Percentiles rank a stretch among this genome's conserved stretches.
phyloP scores from a whole-genome alignment of 2,113 vertebrate genomes.

The Lichenostomus cassidix region DNA sequence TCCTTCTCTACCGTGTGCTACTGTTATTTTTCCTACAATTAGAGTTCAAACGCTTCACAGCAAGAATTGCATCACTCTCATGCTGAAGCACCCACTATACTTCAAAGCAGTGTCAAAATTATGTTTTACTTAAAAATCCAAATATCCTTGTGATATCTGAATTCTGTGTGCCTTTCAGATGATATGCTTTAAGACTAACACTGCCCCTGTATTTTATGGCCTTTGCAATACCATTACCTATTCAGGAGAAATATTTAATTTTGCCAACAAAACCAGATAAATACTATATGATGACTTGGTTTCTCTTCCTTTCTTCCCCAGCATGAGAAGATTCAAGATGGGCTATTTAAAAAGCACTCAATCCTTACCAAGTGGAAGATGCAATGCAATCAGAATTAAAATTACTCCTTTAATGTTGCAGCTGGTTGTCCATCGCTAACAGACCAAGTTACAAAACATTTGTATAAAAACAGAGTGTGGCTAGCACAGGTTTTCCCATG shows the following conservation, averaged over 20 bases:
- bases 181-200: not conserved
- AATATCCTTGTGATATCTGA: not conserved
- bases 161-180: not conserved
- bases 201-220: not conserved
- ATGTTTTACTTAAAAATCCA: not conserved
- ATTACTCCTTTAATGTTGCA: not conserved
- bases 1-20: not conserved
- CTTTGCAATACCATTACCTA: not conserved
- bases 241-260: not conserved
- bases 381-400: not conserved
- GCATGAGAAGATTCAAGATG: not conserved
- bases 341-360: not conserved
- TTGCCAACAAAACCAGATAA: not conserved
- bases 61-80: not conserved
- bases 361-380: not conserved
- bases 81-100: not conserved
- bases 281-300: not conserved
- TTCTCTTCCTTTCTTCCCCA: not conserved
- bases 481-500: no score
- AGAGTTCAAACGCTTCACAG: not conserved
- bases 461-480: constrained; percentile 25
- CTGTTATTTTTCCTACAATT: not conserved
- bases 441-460: not conserved
- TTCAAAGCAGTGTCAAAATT: not conserved
- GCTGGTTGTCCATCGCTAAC: not conserved